phyloP scores from a whole-genome alignment of 2,113 vertebrate genomes.

The Crotalus helleri region DNA sequence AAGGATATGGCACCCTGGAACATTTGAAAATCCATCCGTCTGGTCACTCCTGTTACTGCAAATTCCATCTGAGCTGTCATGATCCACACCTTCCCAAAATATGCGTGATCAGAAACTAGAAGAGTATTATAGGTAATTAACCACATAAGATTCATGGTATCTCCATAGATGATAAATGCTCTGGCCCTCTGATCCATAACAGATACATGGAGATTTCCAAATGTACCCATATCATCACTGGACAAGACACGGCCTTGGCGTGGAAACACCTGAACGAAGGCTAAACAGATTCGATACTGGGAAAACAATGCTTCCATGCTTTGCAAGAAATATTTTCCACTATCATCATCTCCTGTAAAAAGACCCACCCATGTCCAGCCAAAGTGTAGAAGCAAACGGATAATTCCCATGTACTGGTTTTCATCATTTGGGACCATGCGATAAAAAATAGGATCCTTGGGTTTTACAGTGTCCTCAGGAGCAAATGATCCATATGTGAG shows the following conservation, averaged over 20 bases:
- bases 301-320: not conserved
- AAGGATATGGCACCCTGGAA: not conserved
- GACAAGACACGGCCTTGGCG: not conserved
- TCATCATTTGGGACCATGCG: too few relatives aligned
- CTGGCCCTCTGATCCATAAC: not conserved
- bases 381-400: too few relatives aligned
- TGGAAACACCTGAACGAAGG: not conserved
- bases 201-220: not conserved
- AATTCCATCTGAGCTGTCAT: slow-evolving; percentile 3
- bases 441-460: too few relatives aligned
- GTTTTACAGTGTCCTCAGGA: too few relatives aligned
- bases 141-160: not conserved
- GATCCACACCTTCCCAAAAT: not conserved
- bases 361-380: too few relatives aligned
- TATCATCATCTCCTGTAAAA: too few relatives aligned
- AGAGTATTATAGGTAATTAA: not conserved
- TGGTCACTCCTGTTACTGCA: not conserved
- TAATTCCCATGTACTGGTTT: too few relatives aligned
- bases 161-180: not conserved
- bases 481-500: too few relatives aligned
- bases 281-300: not conserved
- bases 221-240: not conserved
- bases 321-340: too few relatives aligned
- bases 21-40: not conserved
- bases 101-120: not conserved